Evolutionary conservation across 2,888 invertebrate genomes (phyloP), one percentile per base, ranked within the genome.

Genomic region (Drosophila austrosaltans): DNA sequence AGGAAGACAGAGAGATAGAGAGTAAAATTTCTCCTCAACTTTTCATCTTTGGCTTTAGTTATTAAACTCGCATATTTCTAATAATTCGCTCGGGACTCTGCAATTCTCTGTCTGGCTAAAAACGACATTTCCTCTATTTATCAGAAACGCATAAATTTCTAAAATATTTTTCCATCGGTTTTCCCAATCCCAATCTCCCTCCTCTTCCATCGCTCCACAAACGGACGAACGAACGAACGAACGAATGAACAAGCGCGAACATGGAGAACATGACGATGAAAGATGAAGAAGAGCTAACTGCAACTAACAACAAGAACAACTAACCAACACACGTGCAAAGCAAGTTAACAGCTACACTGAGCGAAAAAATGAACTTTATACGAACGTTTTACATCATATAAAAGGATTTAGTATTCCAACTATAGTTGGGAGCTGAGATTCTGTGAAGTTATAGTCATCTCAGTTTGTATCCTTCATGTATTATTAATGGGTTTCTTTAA

Each of bases 31-130:
- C 75, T 72, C 53, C 58, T 40, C 22, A n/a, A 44, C 16, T 16
- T 60, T 16, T 60, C 60, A 63, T 76, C 66, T 53, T 66, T 40
- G 42, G 40, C 22, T 57, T 81, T 84, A 79, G 76, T 87, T 84
- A 87, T 87, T 87, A 85, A 85, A 80, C 79, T 79, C 86, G 86
- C 80, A 85, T 87, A 81, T 87, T 87, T 85, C 78, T 78, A 82
- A 87, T 85, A 85, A 85, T 82, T 85, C 78, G 80, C 76, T 77
- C 81, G 56, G 75, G 75, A 63, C 82, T 70, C 78, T 67, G 58
- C 66, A 30, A 16, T 58, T 42, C 53, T 56, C 53, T 63, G 71
- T 61, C 57, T 54, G 68, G 36, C 44, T 44, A 48, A 61, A 66
- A 78, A 48, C 48, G 79, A 86, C 86, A 77, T 86, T 83, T 85